Evolutionary conservation across 2,888 invertebrate genomes (phyloP).

Genomic region (Dioctria linearis): DNA sequence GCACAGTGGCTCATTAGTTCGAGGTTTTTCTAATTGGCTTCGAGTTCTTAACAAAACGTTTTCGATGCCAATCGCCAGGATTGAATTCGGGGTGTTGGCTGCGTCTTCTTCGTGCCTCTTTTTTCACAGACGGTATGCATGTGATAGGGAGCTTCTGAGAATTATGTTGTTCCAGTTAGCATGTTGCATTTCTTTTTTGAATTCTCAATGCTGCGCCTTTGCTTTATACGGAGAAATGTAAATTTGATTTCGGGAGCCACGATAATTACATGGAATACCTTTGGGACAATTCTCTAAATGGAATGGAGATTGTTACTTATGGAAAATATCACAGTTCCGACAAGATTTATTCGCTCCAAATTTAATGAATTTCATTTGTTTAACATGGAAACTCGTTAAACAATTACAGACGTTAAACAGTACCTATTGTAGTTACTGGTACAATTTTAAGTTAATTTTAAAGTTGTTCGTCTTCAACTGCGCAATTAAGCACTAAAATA

Average conservation of each 20-base stretch:
- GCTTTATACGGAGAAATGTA: conserved; percentile 46
- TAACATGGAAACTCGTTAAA: too few species aligned
- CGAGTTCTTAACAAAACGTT: conserved; percentile 64
- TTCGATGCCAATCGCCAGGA: conserved; percentile 60
- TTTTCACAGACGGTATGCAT: conserved; percentile 26
- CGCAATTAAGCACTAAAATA: too few species aligned
- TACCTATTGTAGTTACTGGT: too few species aligned
- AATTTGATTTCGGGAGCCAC: conserved; percentile 48
- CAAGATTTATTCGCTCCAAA: too few species aligned
- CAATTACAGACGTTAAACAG: too few species aligned
- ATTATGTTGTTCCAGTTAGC: conserved; percentile 71
- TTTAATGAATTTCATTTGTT: too few species aligned
- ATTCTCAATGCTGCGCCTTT: conserved; percentile 44
- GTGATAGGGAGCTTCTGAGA: conserved; percentile 65
- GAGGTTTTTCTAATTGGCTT: conserved; percentile 65
- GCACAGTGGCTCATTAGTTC: conserved; percentile 64
- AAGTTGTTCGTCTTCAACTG: too few species aligned
- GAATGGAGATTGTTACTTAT: not conserved
- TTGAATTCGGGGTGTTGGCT: conserved; percentile 51
- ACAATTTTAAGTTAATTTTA: too few species aligned
- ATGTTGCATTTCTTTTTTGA: conserved; percentile 62
- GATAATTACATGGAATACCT: conserved; percentile 42
- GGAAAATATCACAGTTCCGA: not conserved
- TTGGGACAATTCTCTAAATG: conserved; percentile 31
- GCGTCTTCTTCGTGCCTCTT: conserved; percentile 14